phyloP scores from a whole-genome alignment of 1,140 invertebrate species.

The Lutraria rhynchaena region DNA sequence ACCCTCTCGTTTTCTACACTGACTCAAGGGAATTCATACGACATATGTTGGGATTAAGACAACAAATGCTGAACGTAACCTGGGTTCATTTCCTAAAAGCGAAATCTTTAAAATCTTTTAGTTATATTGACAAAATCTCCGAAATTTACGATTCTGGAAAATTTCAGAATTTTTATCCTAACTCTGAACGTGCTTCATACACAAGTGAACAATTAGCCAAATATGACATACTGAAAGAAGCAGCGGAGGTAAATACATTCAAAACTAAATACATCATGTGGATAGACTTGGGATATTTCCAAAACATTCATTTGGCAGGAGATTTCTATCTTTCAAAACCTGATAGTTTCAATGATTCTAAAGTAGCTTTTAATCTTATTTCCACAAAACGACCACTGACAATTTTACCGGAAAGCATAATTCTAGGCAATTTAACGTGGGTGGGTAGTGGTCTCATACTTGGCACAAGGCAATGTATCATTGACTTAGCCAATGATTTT shows the following conservation, averaged over 20 bases:
- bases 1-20: conserved; percentile 67
- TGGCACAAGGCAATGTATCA: conserved; percentile 53
- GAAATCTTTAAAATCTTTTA: conserved; percentile 65
- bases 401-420: conserved; percentile 46
- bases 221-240: conserved; percentile 59
- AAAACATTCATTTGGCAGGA: conserved; percentile 31
- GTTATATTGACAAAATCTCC: conserved; percentile 56
- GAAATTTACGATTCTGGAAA: conserved; percentile 58
- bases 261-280: conserved; percentile 67
- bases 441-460: conserved; percentile 63
- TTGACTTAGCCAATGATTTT: conserved; percentile 67
- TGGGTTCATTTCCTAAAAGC: conserved; percentile 57
- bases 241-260: conserved; percentile 60
- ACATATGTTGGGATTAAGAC: conserved; percentile 51
- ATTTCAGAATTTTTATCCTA: conserved; percentile 66
- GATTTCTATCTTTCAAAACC: conserved; percentile 64
- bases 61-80: conserved; percentile 27
- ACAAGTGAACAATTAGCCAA: conserved; percentile 69
- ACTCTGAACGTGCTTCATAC: conserved; percentile 68
- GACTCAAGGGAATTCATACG: conserved; percentile 58
- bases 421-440: conserved; percentile 62
- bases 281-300: conserved; percentile 73
- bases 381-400: conserved; percentile 1
- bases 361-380: conserved; percentile 62
- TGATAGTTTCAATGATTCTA: conserved; percentile 57